These are phyloP conservation scores for Brachionus calyciflorus DNA, from an alignment of 1,140 invertebrate species.

Conservation along the genomic window DNA sequence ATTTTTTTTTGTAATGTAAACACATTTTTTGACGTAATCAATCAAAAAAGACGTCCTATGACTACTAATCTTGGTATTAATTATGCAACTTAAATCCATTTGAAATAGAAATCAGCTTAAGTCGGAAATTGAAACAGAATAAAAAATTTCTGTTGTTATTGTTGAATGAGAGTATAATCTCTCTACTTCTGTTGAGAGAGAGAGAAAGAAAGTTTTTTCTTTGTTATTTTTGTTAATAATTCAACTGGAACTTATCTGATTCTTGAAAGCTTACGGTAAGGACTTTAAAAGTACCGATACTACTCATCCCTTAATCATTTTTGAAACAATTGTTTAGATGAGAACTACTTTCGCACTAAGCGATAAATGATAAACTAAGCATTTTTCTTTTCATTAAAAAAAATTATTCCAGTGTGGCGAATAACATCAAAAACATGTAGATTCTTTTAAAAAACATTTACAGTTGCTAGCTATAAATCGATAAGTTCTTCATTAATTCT, in stretches of 20 bases:
- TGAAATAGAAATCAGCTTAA: no score
- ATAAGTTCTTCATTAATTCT: no score
- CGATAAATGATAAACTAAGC: slow-evolving; percentile 37
- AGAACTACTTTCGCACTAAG: not conserved
- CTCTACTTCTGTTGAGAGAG: not conserved
- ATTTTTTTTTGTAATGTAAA: no score
- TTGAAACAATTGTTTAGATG: slow-evolving; percentile 20
- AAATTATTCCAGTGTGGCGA: not conserved
- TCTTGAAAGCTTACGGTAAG: not conserved
- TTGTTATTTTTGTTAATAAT: not conserved
- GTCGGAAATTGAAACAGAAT: no score
- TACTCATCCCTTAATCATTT: slow-evolving; percentile 29
- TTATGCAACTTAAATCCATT: no score
- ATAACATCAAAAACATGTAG: slow-evolving; percentile 24
- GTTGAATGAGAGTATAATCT: not conserved
- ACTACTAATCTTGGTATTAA: no score
- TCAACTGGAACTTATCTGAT: slow-evolving; percentile 38
- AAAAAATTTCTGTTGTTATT: no score
- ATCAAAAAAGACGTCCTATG: no score
- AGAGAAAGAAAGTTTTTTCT: not conserved
- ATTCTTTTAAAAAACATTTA: not conserved
- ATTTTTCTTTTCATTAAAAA: not conserved
- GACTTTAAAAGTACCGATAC: not conserved
- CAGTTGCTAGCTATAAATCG: slow-evolving; percentile 41
- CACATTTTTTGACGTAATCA: no score